Conservation (phyloP, 2,888 invertebrate species). For the Ichneumoninae sp. region DNA sequence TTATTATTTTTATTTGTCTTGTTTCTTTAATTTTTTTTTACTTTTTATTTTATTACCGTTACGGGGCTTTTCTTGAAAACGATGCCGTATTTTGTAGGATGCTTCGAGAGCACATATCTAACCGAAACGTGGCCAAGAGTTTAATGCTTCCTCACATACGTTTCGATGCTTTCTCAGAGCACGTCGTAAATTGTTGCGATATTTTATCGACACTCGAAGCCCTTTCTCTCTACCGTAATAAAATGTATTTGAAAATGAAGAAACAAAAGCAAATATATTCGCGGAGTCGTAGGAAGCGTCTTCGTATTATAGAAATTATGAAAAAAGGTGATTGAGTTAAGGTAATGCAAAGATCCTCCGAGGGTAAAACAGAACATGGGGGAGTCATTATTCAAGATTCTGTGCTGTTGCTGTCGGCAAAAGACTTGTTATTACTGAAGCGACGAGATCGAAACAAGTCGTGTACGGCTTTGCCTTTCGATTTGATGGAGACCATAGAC, state of each 20-base stretch:
- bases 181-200: slow-evolving; percentile 41
- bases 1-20: slow-evolving; percentile 50
- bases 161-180: slow-evolving; percentile 32
- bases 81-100: slow-evolving; percentile 27
- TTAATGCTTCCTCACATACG: slow-evolving; percentile 54
- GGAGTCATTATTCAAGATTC: background rate
- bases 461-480: background rate
- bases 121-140: slow-evolving; percentile 42
- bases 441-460: background rate
- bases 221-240: slow-evolving; percentile 46
- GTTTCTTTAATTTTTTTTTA: slow-evolving; percentile 36
- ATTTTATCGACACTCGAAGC: slow-evolving; percentile 58
- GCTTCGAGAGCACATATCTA: slow-evolving; percentile 47
- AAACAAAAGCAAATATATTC: slow-evolving; percentile 31
- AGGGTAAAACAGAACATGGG: slow-evolving; percentile 1
- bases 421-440: background rate
- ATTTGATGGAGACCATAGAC: background rate
- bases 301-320: slow-evolving; percentile 18
- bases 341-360: background rate
- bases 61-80: slow-evolving; percentile 24
- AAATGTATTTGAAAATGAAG: slow-evolving; percentile 23
- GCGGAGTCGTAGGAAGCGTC: background rate
- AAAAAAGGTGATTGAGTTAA: slow-evolving; percentile 41
- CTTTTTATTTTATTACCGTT: slow-evolving; percentile 9
- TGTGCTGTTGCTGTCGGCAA: background rate